A percentile compares a stretch with the other conserved stretches of the same genome.
Conservation (phyloP, 2,113 vertebrate species). For the Oncorhynchus kisutch region DNA sequence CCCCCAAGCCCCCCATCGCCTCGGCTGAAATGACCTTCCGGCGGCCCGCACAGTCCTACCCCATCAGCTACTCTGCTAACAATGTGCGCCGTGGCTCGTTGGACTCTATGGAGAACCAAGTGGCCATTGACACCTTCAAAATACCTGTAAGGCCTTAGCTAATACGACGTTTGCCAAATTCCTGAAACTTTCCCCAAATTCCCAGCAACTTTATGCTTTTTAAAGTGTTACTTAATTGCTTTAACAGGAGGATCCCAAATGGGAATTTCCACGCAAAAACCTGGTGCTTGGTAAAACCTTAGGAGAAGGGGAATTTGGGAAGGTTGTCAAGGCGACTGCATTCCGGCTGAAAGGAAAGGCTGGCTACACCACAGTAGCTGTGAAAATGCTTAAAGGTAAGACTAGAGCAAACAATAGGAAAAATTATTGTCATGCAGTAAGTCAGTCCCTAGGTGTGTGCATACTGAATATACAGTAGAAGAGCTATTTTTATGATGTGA, state of each 20-base stretch:
- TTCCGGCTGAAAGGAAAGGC: slow-evolving; percentile 96
- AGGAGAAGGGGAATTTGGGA: slow-evolving; percentile 97
- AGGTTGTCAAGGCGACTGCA: slow-evolving; percentile 96
- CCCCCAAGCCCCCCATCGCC: slow-evolving; percentile 88
- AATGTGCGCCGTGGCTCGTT: slow-evolving; percentile 86
- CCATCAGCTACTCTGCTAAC: slow-evolving; percentile 91
- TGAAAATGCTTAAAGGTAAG: slow-evolving; percentile 99
- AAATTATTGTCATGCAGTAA: too few relatives aligned
- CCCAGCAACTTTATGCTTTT: background rate
- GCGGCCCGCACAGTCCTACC: slow-evolving; percentile 87
- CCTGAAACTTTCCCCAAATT: too few relatives aligned
- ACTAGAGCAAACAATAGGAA: slow-evolving; percentile 14
- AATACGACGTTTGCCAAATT: background rate
- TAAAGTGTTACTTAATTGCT: slow-evolving; percentile 2
- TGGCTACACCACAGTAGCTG: slow-evolving; percentile 96
- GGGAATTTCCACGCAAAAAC: slow-evolving; percentile 98
- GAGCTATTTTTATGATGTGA: slow-evolving; percentile 33
- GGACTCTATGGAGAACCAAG: slow-evolving; percentile 92
- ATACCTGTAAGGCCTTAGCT: slow-evolving; percentile 82
- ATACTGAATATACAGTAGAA: too few relatives aligned
- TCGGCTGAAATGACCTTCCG: slow-evolving; percentile 98
- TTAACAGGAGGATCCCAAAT: slow-evolving; percentile 94
- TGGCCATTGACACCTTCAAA: slow-evolving; percentile 90
- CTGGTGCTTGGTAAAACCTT: slow-evolving; percentile 96
- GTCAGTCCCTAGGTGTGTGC: too few relatives aligned